Conservation (phyloP, 2,113 vertebrate genomes). For the Stegostoma tigrinum region DNA sequence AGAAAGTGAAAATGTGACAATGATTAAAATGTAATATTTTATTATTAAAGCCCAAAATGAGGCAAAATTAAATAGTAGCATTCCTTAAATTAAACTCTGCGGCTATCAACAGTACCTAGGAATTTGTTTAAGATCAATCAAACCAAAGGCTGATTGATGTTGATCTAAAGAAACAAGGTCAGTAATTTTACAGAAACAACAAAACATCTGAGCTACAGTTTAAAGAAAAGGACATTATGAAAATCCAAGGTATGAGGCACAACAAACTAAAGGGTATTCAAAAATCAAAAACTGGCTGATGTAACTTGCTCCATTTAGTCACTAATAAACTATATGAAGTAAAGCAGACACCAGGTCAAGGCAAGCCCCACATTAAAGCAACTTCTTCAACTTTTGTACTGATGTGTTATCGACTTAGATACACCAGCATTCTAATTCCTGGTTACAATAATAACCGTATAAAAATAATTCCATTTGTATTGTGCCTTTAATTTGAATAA, state of each 20-base stretch:
- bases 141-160: constrained; percentile 22
- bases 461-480: background rate
- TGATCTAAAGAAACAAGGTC: constrained; percentile 8
- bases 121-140: constrained; percentile 10
- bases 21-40: constrained; percentile 3
- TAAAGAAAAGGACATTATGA: background rate
- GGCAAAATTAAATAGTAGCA: constrained; percentile 3
- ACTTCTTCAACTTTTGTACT: background rate
- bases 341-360: background rate
- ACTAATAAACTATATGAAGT: constrained; percentile 22
- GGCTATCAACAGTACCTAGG: background rate
- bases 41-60: background rate
- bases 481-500: background rate
- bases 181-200: constrained; percentile 17
- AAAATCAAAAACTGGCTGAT: constrained; percentile 14
- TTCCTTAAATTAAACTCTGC: background rate
- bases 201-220: constrained; percentile 23
- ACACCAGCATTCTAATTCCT: background rate
- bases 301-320: background rate
- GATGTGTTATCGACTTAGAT: background rate
- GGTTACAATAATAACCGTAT: background rate
- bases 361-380: constrained; percentile 9
- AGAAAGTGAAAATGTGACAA: constrained; percentile 4
- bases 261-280: background rate
- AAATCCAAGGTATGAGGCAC: background rate